Evolutionary conservation across 2,113 vertebrate genomes (phyloP).

Genomic region (Sakesphorus luctuosus): DNA sequence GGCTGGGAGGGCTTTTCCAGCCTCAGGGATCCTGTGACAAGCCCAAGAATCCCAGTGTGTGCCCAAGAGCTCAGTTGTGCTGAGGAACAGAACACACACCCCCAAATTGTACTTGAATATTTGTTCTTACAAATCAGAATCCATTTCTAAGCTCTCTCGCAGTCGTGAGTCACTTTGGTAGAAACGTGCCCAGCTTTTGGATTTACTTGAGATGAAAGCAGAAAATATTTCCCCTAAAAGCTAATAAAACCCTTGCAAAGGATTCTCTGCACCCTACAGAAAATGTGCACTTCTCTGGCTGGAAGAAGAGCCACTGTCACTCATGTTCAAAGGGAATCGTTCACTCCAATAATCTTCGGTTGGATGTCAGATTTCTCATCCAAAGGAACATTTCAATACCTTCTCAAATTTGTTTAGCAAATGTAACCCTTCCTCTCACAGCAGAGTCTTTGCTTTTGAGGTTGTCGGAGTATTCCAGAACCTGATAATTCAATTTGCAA

Average conservation of each 20-base stretch:
- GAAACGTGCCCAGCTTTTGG: not conserved
- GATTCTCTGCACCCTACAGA: not conserved
- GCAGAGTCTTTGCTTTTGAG: not conserved
- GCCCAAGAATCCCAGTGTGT: not conserved
- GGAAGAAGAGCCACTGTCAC: not conserved
- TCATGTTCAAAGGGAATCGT: not conserved
- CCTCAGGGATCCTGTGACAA: not conserved
- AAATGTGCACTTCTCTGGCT: accelerated
- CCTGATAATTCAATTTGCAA: slow-evolving; percentile 12
- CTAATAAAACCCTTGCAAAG: not conserved
- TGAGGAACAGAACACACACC: not conserved
- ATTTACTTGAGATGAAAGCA: not conserved
- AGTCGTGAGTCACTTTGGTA: not conserved
- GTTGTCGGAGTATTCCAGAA: not conserved
- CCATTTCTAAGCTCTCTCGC: not conserved
- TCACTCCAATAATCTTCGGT: not conserved
- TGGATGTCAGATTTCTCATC: not conserved
- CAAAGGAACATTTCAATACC: not conserved
- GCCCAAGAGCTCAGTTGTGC: not conserved
- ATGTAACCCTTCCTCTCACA: not conserved
- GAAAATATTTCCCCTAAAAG: not conserved
- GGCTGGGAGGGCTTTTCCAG: not conserved
- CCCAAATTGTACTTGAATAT: not conserved
- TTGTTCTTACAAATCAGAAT: not conserved
- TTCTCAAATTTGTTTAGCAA: not conserved